Conservation (phyloP, 92 coral and sea anemone species). For the Porites cylindrica region DNA sequence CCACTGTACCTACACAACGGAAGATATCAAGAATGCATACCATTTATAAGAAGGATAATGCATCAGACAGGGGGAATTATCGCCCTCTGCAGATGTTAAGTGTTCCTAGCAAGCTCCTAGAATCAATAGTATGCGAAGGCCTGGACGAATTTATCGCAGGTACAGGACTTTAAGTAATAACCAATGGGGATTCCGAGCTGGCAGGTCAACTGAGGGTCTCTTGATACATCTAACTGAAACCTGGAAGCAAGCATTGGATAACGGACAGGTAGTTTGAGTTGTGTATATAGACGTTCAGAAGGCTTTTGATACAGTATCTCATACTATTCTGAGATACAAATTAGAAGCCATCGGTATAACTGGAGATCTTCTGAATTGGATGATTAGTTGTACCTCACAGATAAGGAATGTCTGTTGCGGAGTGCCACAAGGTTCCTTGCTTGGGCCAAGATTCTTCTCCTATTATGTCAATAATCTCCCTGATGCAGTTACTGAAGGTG, state of each 20-base stretch:
- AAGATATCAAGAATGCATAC: conserved; percentile 67
- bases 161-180: conserved; percentile 46
- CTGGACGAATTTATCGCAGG: conserved; percentile 56
- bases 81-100: conserved; percentile 68
- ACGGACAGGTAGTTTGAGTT: conserved; percentile 56
- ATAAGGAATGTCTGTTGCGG: no score
- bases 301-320: conserved; percentile 65
- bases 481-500: conserved; percentile 29
- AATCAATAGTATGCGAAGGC: conserved; percentile 51
- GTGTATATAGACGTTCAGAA: conserved; percentile 65
- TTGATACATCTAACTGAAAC: conserved; percentile 58
- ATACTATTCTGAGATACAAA: conserved; percentile 50
- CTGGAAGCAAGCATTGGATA: conserved; percentile 70
- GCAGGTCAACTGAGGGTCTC: conserved; percentile 64
- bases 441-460: conserved; percentile 47
- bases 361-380: conserved; percentile 53
- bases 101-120: conserved; percentile 68
- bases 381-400: no score
- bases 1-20: conserved; percentile 61
- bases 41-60: conserved; percentile 63
- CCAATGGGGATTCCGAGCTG: conserved; percentile 74
- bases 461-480: conserved; percentile 40
- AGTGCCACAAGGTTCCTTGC: conserved; percentile 36
- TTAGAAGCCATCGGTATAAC: conserved; percentile 52
- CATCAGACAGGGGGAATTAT: conserved; percentile 57